Evolutionary conservation across 2,113 vertebrate species (phyloP).

Genomic region (Glaucidium brasilianum): DNA sequence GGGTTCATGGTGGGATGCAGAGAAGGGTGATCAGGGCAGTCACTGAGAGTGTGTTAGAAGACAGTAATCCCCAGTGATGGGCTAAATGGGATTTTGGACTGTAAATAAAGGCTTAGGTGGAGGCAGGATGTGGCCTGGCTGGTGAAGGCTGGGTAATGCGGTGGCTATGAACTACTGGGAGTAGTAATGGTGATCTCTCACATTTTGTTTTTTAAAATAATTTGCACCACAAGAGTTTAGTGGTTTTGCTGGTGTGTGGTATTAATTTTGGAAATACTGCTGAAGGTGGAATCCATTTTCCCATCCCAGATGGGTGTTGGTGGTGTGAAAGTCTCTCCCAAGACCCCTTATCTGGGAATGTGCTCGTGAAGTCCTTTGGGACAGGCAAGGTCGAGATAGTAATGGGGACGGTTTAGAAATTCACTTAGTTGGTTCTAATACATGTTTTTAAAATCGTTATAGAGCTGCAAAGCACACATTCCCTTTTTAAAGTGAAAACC

Average conservation of each 20-base stretch:
- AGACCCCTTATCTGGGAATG: fast-evolving
- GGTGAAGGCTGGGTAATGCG: neutral
- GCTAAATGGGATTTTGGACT: neutral
- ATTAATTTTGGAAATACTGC: neutral
- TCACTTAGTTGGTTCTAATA: neutral
- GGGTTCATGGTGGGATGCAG: neutral
- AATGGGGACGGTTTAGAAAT: neutral
- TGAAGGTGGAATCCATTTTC: neutral
- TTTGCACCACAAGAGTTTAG: neutral
- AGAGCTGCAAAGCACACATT: neutral
- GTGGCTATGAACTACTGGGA: neutral
- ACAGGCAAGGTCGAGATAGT: neutral
- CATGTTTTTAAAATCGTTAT: neutral
- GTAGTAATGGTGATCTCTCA: fast-evolving
- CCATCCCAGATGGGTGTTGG: neutral
- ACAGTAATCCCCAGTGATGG: neutral
- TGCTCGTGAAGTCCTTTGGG: neutral
- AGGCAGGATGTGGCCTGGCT: neutral
- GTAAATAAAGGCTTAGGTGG: neutral
- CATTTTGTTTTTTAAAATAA: neutral
- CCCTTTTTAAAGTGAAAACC: neutral
- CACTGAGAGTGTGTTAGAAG: fast-evolving
- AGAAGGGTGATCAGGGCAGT: neutral
- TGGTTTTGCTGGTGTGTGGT: neutral
- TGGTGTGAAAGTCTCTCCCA: neutral